Percentiles rank a stretch among this genome's conserved stretches.
These are phyloP conservation scores for Drosophila subobscura DNA, from an alignment of 1,140 invertebrate species.

Conservation along the genomic window DNA sequence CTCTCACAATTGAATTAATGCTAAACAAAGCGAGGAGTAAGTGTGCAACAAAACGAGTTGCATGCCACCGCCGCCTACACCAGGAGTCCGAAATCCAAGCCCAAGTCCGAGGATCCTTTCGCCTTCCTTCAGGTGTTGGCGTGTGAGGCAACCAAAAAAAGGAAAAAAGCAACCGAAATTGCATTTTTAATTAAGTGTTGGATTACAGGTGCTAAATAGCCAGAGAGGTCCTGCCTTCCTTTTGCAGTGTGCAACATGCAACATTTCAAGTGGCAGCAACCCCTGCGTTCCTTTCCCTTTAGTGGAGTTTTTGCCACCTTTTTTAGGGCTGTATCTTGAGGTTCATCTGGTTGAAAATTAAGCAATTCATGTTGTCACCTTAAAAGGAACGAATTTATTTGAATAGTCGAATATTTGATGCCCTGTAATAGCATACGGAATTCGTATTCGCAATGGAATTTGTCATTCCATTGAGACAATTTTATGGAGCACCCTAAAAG, in stretches of 20 bases:
- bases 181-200: conserved; percentile 63
- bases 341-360: neutral
- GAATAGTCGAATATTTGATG: too few relatives aligned
- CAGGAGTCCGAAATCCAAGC: conserved; percentile 36
- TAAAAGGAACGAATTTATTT: too few relatives aligned
- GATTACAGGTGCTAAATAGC: conserved; percentile 76
- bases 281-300: too few relatives aligned
- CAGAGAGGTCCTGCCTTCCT: conserved; percentile 10
- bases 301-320: too few relatives aligned
- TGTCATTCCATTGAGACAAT: too few relatives aligned
- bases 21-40: conserved; percentile 30
- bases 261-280: conserved; percentile 34
- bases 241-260: conserved; percentile 46
- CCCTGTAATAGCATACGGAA: too few relatives aligned
- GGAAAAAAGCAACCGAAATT: conserved; percentile 27
- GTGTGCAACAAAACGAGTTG: conserved; percentile 50
- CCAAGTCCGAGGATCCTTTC: conserved; percentile 12
- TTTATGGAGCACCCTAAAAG: too few relatives aligned
- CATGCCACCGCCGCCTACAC: conserved; percentile 33
- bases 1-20: conserved; percentile 71
- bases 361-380: conserved; percentile 3
- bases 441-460: too few relatives aligned
- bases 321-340: too few relatives aligned
- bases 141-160: conserved; percentile 44
- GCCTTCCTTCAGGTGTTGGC: conserved; percentile 41